These are phyloP conservation scores for Morus bassanus DNA, from an alignment of 2,797 vertebrate genomes.

Conservation along the genomic window DNA sequence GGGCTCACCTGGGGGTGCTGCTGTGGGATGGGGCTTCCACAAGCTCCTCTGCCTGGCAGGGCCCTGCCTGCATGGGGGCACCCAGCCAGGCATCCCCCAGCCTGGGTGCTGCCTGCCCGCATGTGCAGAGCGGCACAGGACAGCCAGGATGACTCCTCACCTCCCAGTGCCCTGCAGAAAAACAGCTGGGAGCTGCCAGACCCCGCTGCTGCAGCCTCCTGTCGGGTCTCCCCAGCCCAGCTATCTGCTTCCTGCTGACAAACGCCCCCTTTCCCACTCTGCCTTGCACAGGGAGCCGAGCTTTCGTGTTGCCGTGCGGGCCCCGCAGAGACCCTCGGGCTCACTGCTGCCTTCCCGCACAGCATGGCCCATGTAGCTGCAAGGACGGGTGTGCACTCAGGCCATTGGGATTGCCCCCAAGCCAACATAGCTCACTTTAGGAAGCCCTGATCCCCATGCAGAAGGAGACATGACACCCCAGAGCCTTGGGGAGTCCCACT, in stretches of 20 bases:
- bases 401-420: neutral
- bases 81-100: neutral
- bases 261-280: accelerated
- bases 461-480: neutral
- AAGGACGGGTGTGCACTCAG: neutral
- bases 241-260: neutral
- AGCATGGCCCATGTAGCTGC: accelerated
- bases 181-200: neutral
- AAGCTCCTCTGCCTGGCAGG: neutral
- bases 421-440: neutral
- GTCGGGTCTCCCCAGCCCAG: neutral
- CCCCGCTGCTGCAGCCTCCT: neutral
- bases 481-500: neutral
- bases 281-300: neutral
- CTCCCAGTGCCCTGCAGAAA: accelerated
- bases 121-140: accelerated
- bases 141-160: accelerated
- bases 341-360: neutral
- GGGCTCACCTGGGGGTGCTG: neutral
- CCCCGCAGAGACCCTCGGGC: accelerated
- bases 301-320: neutral
- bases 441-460: neutral
- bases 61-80: neutral
- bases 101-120: neutral
- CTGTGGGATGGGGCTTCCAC: neutral